These are phyloP conservation scores for Deilephila elpenor DNA, from an alignment of 2,888 invertebrate species.

Conservation along the genomic window DNA sequence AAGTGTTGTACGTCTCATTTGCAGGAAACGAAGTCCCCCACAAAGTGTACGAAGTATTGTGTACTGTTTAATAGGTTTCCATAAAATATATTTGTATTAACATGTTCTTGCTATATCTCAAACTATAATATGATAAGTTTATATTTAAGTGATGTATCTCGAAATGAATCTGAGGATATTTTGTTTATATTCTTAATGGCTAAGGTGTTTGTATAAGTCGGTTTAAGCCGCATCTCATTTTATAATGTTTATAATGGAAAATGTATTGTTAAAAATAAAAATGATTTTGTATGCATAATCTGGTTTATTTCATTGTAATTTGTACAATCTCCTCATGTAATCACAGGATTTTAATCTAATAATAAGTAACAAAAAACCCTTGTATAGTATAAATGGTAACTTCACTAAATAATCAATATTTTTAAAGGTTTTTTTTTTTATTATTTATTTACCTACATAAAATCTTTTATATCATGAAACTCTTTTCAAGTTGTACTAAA, in stretches of 20 bases:
- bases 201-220: neutral
- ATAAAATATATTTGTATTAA: neutral
- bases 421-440: too few relatives aligned
- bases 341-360: neutral
- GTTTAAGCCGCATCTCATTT: neutral
- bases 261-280: constrained; percentile 6
- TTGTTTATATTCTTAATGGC: neutral
- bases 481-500: too few relatives aligned
- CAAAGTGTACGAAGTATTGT: constrained; percentile 68
- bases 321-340: constrained; percentile 9
- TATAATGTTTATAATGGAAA: neutral
- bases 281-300: neutral
- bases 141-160: neutral
- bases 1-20: constrained; percentile 70
- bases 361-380: neutral
- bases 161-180: neutral
- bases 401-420: too few relatives aligned
- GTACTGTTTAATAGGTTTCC: constrained; percentile 51
- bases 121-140: neutral
- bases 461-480: too few relatives aligned
- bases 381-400: neutral
- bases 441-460: too few relatives aligned
- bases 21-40: constrained; percentile 70
- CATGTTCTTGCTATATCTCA: neutral
- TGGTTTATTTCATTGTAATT: neutral